Evolutionary conservation across 1,140 invertebrate species (phyloP).

Genomic region (Caerostris darwini): DNA sequence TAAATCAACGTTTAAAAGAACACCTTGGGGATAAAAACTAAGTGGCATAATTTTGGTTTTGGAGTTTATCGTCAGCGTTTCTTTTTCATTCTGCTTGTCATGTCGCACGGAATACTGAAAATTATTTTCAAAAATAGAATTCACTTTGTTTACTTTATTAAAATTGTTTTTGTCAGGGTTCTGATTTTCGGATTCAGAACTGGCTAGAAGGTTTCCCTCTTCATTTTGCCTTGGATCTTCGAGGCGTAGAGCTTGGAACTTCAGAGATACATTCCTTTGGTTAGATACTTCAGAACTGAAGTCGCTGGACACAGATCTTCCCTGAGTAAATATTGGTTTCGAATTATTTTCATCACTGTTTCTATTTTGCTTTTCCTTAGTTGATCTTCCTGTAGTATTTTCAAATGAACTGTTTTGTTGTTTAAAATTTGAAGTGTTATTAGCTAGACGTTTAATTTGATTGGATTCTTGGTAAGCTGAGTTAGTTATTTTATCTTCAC

Average conservation of each 20-base stretch:
- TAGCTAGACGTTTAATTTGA: not conserved
- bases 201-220: not conserved
- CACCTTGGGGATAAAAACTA: constrained; percentile 69
- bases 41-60: constrained; percentile 23
- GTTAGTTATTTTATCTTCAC: not conserved
- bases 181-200: not conserved
- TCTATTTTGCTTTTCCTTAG: not conserved
- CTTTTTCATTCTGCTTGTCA: not conserved
- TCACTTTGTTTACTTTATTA: not conserved
- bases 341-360: not conserved
- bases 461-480: constrained; percentile 44
- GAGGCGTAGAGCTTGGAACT: not conserved
- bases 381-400: not conserved
- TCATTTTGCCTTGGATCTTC: not conserved
- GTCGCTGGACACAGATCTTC: not conserved
- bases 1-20: constrained; percentile 65
- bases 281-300: not conserved
- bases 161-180: not conserved
- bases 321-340: not conserved
- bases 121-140: not conserved
- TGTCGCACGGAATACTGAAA: not conserved
- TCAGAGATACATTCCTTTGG: not conserved
- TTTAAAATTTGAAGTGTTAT: not conserved
- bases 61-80: not conserved
- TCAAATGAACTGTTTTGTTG: not conserved